Base-by-base conservation (phyloP, 1,140 invertebrate species). In the Dendroctonus valens region DNA sequence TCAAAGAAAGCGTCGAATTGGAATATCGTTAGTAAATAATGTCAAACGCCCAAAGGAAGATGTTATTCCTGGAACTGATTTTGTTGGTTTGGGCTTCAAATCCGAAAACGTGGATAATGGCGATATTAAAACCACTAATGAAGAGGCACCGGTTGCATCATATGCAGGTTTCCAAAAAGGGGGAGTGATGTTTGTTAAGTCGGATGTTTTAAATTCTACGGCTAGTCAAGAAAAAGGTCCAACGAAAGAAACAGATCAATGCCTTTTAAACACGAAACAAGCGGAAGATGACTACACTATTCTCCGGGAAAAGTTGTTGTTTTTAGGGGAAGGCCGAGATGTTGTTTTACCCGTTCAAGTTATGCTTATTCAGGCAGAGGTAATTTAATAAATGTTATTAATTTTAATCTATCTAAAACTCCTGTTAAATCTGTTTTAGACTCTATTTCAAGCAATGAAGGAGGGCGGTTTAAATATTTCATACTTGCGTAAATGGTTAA, bases 351-450 rank as follows among this genome's bases (percentile, higher is more conserved):
- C 85, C 4, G 83, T 89, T 48, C 87, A 89, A 79, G 76, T 84
- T 26, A 85, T 89, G 79, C 77, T 83, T 15, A 85, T 89, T 66
- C 85, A 89, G 77, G 76, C 87, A 58, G 84, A 89, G 78, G 88
- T 85, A 73, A 77, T 40, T 38, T 55, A 55, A 5, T 11, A 8
- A 12, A 11, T 44, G 7, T 59, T 59, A 7, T 59, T 12, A 14
- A 14, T n/a, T 6, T 14, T 26, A 40, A 12, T 55, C 46, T 59
- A 39, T 62, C 63, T 53, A n/a, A 26, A 26, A 26, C 26, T 26
- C 26, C 26, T 1, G 26, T 57, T 64, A 39, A 37, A 59, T 46
- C 44, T 58, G 53, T 80, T 81, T 12, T 70, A 89, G 87, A 88
- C 86, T 41, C 78, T 89, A 60, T 75, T 84, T 53, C 74, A 76